These are phyloP conservation scores for Helogale parvula DNA, from an alignment of 2,113 vertebrate genomes.

Conservation along the genomic window DNA sequence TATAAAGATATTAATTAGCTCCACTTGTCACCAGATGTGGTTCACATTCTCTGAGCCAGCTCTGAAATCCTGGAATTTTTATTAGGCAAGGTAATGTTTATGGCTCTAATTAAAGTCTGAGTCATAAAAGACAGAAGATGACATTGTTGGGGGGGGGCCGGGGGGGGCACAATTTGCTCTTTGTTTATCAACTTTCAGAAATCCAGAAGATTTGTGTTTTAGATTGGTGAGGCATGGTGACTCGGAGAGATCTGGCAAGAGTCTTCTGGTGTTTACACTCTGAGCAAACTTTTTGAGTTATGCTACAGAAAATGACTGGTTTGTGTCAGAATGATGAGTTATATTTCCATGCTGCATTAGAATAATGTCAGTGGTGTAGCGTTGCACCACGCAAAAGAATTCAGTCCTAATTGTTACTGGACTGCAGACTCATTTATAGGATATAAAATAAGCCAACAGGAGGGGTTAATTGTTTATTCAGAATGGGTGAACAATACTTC, in stretches of 20 bases:
- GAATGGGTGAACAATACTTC: background rate
- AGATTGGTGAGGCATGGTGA: background rate
- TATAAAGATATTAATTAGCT: conserved; percentile 92
- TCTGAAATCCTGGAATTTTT: conserved; percentile 85
- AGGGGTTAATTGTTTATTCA: conserved; percentile 35
- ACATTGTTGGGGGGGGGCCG: conserved; percentile 6
- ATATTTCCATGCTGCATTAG: conserved; percentile 52
- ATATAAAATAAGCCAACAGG: background rate
- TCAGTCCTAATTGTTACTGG: conserved; percentile 25
- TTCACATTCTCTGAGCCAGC: conserved; percentile 78
- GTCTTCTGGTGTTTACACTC: background rate
- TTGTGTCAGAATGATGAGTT: conserved; percentile 60
- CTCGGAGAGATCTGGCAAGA: conserved; percentile 32
- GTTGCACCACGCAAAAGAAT: background rate
- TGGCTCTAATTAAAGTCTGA: conserved; percentile 84
- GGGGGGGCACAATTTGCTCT: background rate
- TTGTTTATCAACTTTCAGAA: conserved; percentile 69
- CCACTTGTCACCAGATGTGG: conserved; percentile 87
- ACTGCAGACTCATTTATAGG: background rate
- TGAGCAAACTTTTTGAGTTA: background rate
- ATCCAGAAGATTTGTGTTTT: background rate
- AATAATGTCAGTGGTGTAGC: background rate
- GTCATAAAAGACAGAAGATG: conserved; percentile 79
- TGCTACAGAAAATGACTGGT: conserved; percentile 31
- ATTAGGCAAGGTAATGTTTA: conserved; percentile 89